phyloP scores from a whole-genome alignment of 35 echinoderm and acorn worm species.

The Holothuria glaberrima region DNA sequence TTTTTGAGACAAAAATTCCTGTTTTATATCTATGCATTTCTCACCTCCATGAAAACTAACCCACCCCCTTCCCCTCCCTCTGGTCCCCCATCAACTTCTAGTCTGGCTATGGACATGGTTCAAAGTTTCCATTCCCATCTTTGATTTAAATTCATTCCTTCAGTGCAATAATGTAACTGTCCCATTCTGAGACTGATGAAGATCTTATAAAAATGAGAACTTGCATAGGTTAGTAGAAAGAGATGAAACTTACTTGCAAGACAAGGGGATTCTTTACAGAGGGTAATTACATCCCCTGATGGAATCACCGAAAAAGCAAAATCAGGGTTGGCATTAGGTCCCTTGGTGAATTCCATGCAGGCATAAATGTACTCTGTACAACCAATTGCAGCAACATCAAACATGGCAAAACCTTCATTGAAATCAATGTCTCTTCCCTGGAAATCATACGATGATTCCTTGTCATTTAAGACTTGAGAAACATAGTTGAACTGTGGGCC shows the following conservation, averaged over 20 bases:
- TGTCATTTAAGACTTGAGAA: slow-evolving; percentile 54
- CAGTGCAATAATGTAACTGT: no score
- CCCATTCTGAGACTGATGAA: neutral
- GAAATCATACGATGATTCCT: slow-evolving; percentile 5
- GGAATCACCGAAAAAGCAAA: slow-evolving; percentile 66
- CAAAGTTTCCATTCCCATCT: no score
- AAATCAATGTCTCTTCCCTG: neutral
- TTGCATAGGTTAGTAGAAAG: no score
- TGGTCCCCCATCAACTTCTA: no score
- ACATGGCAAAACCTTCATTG: slow-evolving; percentile 53
- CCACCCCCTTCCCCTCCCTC: no score
- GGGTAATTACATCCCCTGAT: slow-evolving; percentile 47
- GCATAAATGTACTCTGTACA: slow-evolving; percentile 78
- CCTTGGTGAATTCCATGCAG: slow-evolving; percentile 80
- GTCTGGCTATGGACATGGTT: no score
- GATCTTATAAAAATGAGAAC: neutral
- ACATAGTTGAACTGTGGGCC: slow-evolving; percentile 75
- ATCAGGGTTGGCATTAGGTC: slow-evolving; percentile 62
- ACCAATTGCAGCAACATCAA: slow-evolving; percentile 79
- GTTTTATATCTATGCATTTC: no score
- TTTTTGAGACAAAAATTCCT: no score
- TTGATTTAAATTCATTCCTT: no score
- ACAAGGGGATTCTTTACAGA: slow-evolving; percentile 69
- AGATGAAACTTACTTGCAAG: slow-evolving; percentile 60
- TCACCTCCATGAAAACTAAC: no score